Base-by-base conservation (phyloP, 2,888 invertebrate genomes). In the Lasioglossum vierecki region DNA sequence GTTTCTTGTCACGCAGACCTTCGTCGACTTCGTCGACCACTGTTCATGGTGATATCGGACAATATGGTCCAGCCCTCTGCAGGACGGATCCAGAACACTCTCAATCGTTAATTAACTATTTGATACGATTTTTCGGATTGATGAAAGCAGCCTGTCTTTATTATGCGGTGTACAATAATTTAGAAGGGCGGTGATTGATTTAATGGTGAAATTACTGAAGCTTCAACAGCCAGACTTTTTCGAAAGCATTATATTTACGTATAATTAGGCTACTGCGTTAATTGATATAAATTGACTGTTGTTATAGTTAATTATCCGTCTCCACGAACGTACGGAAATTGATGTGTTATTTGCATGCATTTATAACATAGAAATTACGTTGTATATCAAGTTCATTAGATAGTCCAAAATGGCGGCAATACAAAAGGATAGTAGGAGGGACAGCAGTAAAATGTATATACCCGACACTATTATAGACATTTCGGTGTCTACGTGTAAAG, bases 371-470 rank as follows among this genome's bases (percentile, higher is more conserved):
- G 15, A 30, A 63, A 63, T 63, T 63, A 15, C 18, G 30, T 63
- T 63, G 63, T 63, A 63, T 26, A 63, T 63, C 30, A 63, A 30
- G 30, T 63, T 63, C 63, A 63, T 63, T 30, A 63, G 15, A 63
- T 63, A 63, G 30, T 63, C 63, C 6, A 63, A 63, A 63, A 63
- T 63, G 63, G 63, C 63, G 63, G 63, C 18, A 30, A 30, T 18
- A 63, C 63, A 63, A 63, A 63, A 63, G 63, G 63, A 63, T 30
- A 63, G 63, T 15, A 63, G 18, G 2, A 63, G 18, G 18, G 63
- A 63, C 6, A 63, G 30, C 6, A 63, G 30, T 30, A 63, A 30
- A 63, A 63, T 63, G 8, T 18, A 63, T 63, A 63, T 3, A 30
- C 30, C 30, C 6, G 30, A 63, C 63, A 63, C 30, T 30, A 63